Evolutionary conservation across 2,113 vertebrate species (phyloP).

Genomic region (Mustela nigripes): DNA sequence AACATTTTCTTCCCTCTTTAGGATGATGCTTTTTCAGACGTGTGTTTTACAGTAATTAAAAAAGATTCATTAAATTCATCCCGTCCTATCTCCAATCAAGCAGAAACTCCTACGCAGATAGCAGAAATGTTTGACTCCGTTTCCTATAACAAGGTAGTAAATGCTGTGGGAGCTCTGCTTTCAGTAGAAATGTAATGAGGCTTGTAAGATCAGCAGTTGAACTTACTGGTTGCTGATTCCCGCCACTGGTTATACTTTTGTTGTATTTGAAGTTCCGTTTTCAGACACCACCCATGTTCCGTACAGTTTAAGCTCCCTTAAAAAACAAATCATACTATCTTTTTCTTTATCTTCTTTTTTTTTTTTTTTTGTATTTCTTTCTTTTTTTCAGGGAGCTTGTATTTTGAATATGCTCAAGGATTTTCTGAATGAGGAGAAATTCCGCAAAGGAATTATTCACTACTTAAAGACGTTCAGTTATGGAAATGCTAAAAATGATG

Average conservation of each 20-base stretch:
- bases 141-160: conserved; percentile 78
- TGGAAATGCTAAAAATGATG: conserved; percentile 71
- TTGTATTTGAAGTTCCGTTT: not conserved
- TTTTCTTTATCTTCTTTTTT: conserved; percentile 27
- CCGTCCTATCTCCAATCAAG: conserved; percentile 71
- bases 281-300: not conserved
- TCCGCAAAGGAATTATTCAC: conserved; percentile 62
- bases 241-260: not conserved
- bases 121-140: conserved; percentile 72
- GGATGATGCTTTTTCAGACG: conserved; percentile 64
- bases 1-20: conserved; percentile 29
- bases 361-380: not conserved
- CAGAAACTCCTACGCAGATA: conserved; percentile 76
- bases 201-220: not conserved
- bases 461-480: conserved; percentile 75
- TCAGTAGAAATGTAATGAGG: not conserved
- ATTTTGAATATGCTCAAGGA: conserved; percentile 81
- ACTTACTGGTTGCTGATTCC: not conserved
- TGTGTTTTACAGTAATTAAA: conserved; percentile 76
- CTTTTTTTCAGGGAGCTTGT: conserved; percentile 68
- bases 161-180: not conserved
- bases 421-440: conserved; percentile 75
- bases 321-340: not conserved
- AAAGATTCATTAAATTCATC: conserved; percentile 78
- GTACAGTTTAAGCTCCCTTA: conserved; percentile 10